Evolutionary conservation across 2,797 vertebrate genomes (phyloP).

Genomic region (Sciurus vulgaris): DNA sequence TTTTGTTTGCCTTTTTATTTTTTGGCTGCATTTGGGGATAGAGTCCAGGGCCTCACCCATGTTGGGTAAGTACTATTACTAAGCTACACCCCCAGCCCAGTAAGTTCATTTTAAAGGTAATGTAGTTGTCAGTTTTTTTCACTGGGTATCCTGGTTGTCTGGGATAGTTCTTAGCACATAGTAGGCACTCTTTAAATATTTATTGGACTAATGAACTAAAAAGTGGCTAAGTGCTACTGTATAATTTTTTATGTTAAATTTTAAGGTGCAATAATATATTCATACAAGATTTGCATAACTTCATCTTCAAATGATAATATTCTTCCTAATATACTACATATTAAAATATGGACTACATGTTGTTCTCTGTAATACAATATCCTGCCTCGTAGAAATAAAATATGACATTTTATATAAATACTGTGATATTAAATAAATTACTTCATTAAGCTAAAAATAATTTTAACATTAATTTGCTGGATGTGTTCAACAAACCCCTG

Average conservation of each 20-base stretch:
- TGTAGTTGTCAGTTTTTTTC: neutral
- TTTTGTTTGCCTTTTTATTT: neutral
- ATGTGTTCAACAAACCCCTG: neutral
- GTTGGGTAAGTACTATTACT: neutral
- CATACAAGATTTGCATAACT: neutral
- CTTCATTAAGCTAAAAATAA: conserved; percentile 53
- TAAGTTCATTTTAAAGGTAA: neutral
- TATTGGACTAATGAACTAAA: conserved; percentile 44
- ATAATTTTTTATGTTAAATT: conserved; percentile 33
- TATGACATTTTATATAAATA: conserved; percentile 50
- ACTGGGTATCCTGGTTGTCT: neutral
- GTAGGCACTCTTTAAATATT: conserved; percentile 43
- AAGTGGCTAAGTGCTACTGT: neutral
- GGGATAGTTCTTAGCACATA: neutral
- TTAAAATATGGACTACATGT: neutral
- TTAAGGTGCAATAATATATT: neutral
- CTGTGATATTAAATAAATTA: conserved; percentile 64
- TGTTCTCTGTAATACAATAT: neutral
- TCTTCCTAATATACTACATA: conserved; percentile 38
- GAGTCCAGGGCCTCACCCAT: neutral
- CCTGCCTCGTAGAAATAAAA: conserved; percentile 34
- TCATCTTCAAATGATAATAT: conserved; percentile 55
- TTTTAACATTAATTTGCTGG: conserved; percentile 43
- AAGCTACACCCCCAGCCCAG: neutral
- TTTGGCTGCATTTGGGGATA: neutral